These are phyloP conservation scores for Camelus dromedarius DNA, from an alignment of 2,113 vertebrate genomes.

Conservation along the genomic window DNA sequence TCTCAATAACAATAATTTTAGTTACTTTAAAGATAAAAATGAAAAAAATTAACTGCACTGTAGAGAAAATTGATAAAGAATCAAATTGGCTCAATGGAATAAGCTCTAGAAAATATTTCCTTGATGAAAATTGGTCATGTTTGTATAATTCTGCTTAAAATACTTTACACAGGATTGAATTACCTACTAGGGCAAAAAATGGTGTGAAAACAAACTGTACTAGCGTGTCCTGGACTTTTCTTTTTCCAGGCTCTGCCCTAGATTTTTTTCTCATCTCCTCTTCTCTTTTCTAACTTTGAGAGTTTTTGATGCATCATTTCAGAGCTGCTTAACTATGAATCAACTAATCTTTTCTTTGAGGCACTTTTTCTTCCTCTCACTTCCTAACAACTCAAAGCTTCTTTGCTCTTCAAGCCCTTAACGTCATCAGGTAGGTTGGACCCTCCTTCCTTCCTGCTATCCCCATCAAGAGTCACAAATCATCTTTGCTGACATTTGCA, in stretches of 20 bases:
- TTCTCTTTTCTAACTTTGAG: neutral
- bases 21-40: slow-evolving; percentile 70
- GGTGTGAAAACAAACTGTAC: neutral
- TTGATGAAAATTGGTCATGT: neutral
- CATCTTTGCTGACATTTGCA: neutral
- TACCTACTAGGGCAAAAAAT: neutral
- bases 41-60: neutral
- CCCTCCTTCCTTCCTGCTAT: neutral
- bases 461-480: neutral
- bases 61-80: slow-evolving; percentile 68
- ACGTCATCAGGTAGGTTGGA: neutral
- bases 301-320: neutral
- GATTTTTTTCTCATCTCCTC: neutral
- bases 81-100: slow-evolving; percentile 59
- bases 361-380: neutral
- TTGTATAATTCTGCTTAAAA: neutral
- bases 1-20: slow-evolving; percentile 68
- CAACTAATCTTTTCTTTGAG: slow-evolving; percentile 30
- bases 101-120: slow-evolving; percentile 19
- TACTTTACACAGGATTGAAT: neutral
- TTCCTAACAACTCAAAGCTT: neutral
- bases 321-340: neutral
- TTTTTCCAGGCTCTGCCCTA: neutral
- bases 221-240: neutral
- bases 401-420: neutral